Conservation (phyloP, 2,113 vertebrate genomes). For the Caranx ignobilis region DNA sequence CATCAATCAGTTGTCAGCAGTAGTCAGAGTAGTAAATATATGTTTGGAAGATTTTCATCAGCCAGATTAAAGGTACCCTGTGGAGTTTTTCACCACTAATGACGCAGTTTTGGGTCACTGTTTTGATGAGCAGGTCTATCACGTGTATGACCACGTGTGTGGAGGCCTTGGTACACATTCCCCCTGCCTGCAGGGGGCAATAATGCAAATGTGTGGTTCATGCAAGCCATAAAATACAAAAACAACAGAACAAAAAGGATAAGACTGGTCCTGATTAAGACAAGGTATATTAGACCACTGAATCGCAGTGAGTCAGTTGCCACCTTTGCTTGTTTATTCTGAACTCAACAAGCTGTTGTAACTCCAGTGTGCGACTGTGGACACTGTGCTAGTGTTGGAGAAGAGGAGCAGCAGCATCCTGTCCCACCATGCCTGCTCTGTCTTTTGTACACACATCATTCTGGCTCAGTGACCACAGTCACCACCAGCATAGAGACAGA, state of each 20-base stretch:
- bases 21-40: constrained; percentile 1
- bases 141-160: not conserved
- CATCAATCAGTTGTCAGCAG: not conserved
- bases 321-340: too few species aligned
- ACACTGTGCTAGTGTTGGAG: too few species aligned
- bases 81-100: constrained; percentile 7
- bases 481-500: too few species aligned
- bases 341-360: too few species aligned
- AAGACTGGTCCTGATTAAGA: not conserved
- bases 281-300: too few species aligned
- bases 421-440: too few species aligned
- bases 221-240: not conserved
- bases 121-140: not conserved
- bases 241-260: not conserved
- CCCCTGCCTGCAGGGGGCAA: not conserved
- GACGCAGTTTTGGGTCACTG: not conserved
- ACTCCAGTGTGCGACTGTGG: too few species aligned
- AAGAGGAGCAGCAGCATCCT: too few species aligned
- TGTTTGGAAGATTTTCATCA: constrained; percentile 2
- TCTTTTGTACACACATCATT: too few species aligned
- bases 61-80: constrained; percentile 44
- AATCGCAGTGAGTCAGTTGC: too few species aligned
- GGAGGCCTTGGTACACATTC: not conserved
- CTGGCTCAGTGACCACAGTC: too few species aligned
- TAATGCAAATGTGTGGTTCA: not conserved